These are phyloP conservation scores for Leptonema lineaticorne DNA, from an alignment of 1,140 invertebrate species.

Conservation along the genomic window DNA sequence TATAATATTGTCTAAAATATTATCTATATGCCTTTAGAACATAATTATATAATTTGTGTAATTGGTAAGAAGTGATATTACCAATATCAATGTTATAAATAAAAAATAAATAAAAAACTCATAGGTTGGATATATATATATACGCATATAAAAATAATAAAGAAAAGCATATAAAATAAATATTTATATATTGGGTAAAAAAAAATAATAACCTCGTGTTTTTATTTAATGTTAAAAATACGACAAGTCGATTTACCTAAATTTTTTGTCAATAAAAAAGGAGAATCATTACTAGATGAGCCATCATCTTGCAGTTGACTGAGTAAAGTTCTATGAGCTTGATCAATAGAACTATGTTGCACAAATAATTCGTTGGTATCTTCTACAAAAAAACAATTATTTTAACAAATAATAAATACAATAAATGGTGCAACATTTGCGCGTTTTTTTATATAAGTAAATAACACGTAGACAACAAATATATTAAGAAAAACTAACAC, in stretches of 20 bases:
- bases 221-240: too few relatives aligned
- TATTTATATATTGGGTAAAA: too few relatives aligned
- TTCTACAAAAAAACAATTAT: slow-evolving; percentile 46
- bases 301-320: slow-evolving; percentile 56
- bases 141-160: too few relatives aligned
- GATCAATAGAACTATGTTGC: slow-evolving; percentile 46
- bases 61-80: too few relatives aligned
- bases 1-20: too few relatives aligned
- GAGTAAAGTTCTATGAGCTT: slow-evolving; percentile 51
- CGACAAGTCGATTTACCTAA: slow-evolving; percentile 30
- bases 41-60: too few relatives aligned
- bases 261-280: slow-evolving; percentile 46
- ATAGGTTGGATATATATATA: too few relatives aligned
- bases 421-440: neutral
- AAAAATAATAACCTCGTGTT: too few relatives aligned
- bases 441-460: neutral
- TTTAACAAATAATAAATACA: neutral
- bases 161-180: too few relatives aligned
- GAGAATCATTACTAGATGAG: slow-evolving; percentile 56
- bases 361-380: slow-evolving; percentile 49
- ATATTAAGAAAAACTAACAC: neutral
- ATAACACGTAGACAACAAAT: neutral
- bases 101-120: too few relatives aligned
- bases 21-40: too few relatives aligned
- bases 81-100: too few relatives aligned